Percentiles rank a stretch among this genome's conserved stretches.
These are phyloP conservation scores for Slavum lentiscoides DNA, from an alignment of 2,888 invertebrate genomes.

Conservation along the genomic window DNA sequence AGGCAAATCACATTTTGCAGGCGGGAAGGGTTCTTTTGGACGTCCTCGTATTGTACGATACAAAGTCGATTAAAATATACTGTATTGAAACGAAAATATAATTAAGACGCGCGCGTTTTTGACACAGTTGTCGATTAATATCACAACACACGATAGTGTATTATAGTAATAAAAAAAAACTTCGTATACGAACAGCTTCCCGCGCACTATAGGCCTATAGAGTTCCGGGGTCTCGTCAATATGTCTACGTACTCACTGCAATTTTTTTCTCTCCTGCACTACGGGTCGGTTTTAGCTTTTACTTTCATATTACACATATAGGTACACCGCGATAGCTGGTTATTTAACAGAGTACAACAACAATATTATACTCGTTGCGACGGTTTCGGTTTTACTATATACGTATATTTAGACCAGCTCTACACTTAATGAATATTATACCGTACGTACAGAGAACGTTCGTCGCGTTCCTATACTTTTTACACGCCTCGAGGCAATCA, in stretches of 20 bases:
- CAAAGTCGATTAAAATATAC: too few relatives aligned
- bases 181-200: neutral
- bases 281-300: conserved; percentile 28
- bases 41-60: too few relatives aligned
- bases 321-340: neutral
- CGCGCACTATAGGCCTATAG: neutral
- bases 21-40: too few relatives aligned
- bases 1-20: too few relatives aligned
- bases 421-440: neutral
- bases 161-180: too few relatives aligned
- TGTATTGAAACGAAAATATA: too few relatives aligned
- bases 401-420: conserved; percentile 1
- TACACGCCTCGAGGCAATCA: conserved; percentile 44
- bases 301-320: conserved; percentile 33
- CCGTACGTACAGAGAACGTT: conserved; percentile 2
- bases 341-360: conserved; percentile 30
- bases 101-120: too few relatives aligned
- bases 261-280: neutral
- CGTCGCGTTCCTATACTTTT: conserved; percentile 7
- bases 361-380: neutral
- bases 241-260: neutral
- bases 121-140: too few relatives aligned
- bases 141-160: too few relatives aligned
- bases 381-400: conserved; percentile 28
- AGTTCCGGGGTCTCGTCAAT: conserved; percentile 40